A percentile compares a stretch with the other conserved stretches of the same genome.
Conservation (phyloP, 2,888 invertebrate genomes). For the Drosophila subsilvestris region DNA sequence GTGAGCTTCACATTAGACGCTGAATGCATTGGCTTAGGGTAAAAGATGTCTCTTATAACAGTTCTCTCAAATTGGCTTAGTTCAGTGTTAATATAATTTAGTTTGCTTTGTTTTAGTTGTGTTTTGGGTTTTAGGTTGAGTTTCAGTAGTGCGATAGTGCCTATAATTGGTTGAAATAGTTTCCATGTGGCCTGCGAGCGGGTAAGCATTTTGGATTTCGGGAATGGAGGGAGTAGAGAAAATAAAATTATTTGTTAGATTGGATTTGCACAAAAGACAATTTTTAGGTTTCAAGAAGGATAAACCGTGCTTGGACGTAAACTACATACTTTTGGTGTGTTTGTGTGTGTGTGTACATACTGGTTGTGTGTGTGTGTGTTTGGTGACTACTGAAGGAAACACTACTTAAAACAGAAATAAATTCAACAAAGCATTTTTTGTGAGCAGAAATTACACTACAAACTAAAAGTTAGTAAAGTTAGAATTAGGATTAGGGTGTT, state of each 20-base stretch:
- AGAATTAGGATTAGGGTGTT: constrained; percentile 18
- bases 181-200: constrained; percentile 82
- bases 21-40: constrained; percentile 52
- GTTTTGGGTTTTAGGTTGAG: constrained; percentile 27
- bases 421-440: constrained; percentile 41
- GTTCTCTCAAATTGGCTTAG: constrained; percentile 72
- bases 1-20: constrained; percentile 59
- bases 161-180: constrained; percentile 80
- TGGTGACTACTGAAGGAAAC: constrained; percentile 40
- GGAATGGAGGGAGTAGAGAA: constrained; percentile 55
- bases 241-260: constrained; percentile 64
- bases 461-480: constrained; percentile 49
- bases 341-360: constrained; percentile 18
- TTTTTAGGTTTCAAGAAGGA: constrained; percentile 48
- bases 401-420: constrained; percentile 41
- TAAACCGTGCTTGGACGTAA: constrained; percentile 43
- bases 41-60: constrained; percentile 49
- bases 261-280: constrained; percentile 57
- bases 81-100: constrained; percentile 69
- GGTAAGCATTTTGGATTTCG: constrained; percentile 55
- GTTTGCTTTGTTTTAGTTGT: constrained; percentile 46
- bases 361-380: constrained; percentile 40
- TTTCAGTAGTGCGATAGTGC: constrained; percentile 41
- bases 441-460: constrained; percentile 6
- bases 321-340: constrained; percentile 59